These are phyloP conservation scores for Gymnothorax reevesii DNA, from an alignment of 2,797 vertebrate species.

Conservation along the genomic window DNA sequence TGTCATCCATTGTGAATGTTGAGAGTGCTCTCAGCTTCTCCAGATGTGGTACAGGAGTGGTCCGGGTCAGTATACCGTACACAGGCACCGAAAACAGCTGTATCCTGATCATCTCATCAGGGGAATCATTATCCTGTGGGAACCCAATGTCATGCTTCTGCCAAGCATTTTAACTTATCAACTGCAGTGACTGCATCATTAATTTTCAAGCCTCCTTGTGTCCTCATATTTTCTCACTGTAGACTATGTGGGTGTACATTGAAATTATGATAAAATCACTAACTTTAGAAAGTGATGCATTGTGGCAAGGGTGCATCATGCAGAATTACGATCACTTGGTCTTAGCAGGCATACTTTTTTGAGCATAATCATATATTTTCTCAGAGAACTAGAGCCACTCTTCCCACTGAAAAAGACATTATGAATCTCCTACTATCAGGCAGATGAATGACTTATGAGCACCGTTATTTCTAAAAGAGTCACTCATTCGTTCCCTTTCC, in stretches of 20 bases:
- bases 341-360: background rate
- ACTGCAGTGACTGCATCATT: background rate
- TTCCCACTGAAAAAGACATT: background rate
- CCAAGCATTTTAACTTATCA: background rate
- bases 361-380: background rate
- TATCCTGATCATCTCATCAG: slow-evolving; percentile 82
- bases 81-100: slow-evolving; percentile 85
- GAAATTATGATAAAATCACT: background rate
- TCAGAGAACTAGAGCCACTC: background rate
- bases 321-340: background rate
- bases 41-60: slow-evolving; percentile 55
- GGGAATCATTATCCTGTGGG: slow-evolving; percentile 78
- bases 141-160: background rate
- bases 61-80: slow-evolving; percentile 81
- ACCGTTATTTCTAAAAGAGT: background rate
- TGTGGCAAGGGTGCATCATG: background rate
- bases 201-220: background rate
- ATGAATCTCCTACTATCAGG: background rate
- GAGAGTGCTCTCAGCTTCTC: slow-evolving; percentile 83
- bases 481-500: background rate
- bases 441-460: background rate
- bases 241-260: background rate
- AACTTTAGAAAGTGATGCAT: slow-evolving; percentile 2
- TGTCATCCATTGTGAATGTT: slow-evolving; percentile 92
- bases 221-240: background rate